Conservation (phyloP, 2,888 invertebrate genomes). For the Candidula unifasciata region DNA sequence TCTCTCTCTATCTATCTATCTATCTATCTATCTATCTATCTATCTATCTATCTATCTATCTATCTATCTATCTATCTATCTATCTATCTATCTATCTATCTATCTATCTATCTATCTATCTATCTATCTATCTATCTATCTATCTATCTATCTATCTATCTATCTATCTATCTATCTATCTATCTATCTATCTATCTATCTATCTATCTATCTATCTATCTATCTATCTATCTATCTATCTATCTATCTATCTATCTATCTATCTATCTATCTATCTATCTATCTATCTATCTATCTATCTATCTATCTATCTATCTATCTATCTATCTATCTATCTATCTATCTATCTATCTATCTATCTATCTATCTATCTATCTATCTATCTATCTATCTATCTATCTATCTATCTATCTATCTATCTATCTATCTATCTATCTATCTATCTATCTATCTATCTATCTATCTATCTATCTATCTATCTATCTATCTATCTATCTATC, state of each 20-base stretch:
- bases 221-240: too few species aligned
- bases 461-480: too few species aligned
- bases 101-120: not conserved
- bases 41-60: not conserved
- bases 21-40: not conserved
- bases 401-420: not conserved
- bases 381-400: not conserved
- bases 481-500: not conserved
- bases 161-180: too few species aligned
- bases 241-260: not conserved
- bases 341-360: conserved; percentile 8
- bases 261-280: not conserved
- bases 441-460: too few species aligned
- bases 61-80: not conserved
- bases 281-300: conserved; percentile 1
- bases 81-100: not conserved
- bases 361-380: not conserved
- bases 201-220: too few species aligned
- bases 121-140: too few species aligned
- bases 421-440: too few species aligned
- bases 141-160: too few species aligned
- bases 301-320: conserved; percentile 8
- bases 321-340: conserved; percentile 8
- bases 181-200: too few species aligned
- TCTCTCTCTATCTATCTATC: not conserved